Base-by-base conservation (phyloP, 92 coral and sea anemone genomes). In the Anthopleura xanthogrammica region DNA sequence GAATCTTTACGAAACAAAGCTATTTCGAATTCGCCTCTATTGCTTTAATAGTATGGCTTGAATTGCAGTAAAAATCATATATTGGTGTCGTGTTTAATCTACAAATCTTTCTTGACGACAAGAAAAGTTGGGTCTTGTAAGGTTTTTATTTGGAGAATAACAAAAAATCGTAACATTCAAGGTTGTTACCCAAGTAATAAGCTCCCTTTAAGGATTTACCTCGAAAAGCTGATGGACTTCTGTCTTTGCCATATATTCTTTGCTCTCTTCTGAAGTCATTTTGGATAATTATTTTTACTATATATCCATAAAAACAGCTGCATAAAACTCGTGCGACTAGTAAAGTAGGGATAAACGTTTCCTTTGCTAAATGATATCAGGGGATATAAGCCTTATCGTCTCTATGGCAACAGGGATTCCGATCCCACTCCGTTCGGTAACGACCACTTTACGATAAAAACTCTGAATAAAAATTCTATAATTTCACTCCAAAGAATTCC, bases 211-310 rank as follows among this genome's bases (percentile, higher is more conserved):
- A 14, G 17, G 24, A 73, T 83, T 81, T 85, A 93, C 98, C 90
- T 95, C 98, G 80, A 95, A 95, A 1, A 95, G 90, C 87, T 95
- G 98, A 86, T 92, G 94, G 19, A 95, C 94, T 86, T 95, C 98
- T 19, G 97, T 85, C 66, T 89, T 92, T 43, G 95, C 97, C 96
- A 95, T 93, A 83, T 95, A 95, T 0, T 93, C 98, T 76, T 95
- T 95, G 78, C 98, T 92, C 78, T 95, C 98, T 83, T 92, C 93
- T 23, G 98, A 79, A 74, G 98, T 94, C 98, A 95, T 95, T 65
- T 52, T 90, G 52, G 43, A 39, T 19, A 2, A 13, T 54, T 78
- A 19, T 78, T 39, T 46, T 5, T 46, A 46, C 9, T 78, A 77
- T 60, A 50, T 42, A 80, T 39, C 82, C 85, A 86, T 86, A 62